Evolutionary conservation across 1,140 invertebrate species (phyloP).

Genomic region (Lethocerus indicus): DNA sequence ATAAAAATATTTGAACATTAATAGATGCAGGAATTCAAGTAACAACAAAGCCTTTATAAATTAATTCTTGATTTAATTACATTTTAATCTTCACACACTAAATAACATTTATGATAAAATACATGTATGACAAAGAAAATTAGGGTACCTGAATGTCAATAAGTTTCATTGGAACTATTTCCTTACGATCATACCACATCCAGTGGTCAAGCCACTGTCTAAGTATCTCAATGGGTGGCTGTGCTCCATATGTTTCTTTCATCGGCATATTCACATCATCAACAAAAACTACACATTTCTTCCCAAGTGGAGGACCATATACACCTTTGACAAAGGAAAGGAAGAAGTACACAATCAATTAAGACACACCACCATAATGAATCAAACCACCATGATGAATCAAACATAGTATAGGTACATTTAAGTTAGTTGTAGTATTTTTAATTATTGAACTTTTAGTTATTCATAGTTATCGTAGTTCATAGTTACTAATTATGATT

Average conservation of each 20-base stretch:
- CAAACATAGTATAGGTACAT: no score
- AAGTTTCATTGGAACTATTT: slow-evolving; percentile 63
- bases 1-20: neutral
- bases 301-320: slow-evolving; percentile 82
- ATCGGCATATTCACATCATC: slow-evolving; percentile 90
- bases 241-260: slow-evolving; percentile 72
- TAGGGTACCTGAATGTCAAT: slow-evolving; percentile 68
- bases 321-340: slow-evolving; percentile 48
- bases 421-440: neutral
- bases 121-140: no score
- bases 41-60: neutral
- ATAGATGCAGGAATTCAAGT: neutral
- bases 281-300: slow-evolving; percentile 78
- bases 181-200: slow-evolving; percentile 87
- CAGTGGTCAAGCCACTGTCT: slow-evolving; percentile 80
- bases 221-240: slow-evolving; percentile 81
- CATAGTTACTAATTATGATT: no score
- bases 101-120: neutral
- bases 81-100: neutral
- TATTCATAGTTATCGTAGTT: neutral
- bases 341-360: no score
- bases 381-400: no score
- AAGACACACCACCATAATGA: no score
- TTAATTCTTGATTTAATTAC: neutral
- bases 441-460: neutral